These are phyloP conservation scores for Synanthedon andrenaeformis DNA, from an alignment of 2,888 invertebrate genomes.

Conservation along the genomic window DNA sequence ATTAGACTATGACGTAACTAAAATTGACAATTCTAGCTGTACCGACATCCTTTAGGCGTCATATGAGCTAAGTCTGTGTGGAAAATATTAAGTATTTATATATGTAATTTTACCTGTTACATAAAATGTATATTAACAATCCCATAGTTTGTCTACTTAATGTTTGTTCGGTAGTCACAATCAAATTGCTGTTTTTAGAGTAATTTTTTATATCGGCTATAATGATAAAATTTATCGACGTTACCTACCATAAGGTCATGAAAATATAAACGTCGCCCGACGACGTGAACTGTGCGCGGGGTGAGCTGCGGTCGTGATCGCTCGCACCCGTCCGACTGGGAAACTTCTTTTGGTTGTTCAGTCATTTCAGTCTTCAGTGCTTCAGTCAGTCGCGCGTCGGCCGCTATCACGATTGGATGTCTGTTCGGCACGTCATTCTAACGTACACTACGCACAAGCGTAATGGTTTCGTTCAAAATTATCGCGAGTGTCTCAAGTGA, in stretches of 20 bases:
- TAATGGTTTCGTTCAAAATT: constrained; percentile 3
- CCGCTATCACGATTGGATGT: constrained; percentile 27
- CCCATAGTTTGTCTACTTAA: too few relatives aligned
- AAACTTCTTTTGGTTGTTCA: not conserved
- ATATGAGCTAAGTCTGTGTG: too few relatives aligned
- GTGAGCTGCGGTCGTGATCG: constrained; percentile 30
- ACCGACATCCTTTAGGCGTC: too few relatives aligned
- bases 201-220: constrained; percentile 7
- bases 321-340: constrained; percentile 17
- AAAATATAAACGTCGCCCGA: constrained; percentile 41
- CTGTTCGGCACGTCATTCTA: constrained; percentile 13
- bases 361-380: not conserved
- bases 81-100: too few relatives aligned
- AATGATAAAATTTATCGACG: constrained; percentile 39
- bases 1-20: too few relatives aligned
- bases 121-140: too few relatives aligned
- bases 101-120: too few relatives aligned
- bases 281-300: constrained; percentile 43
- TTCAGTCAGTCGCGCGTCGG: constrained; percentile 48
- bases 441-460: constrained; percentile 9
- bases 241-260: constrained; percentile 42
- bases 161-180: not conserved
- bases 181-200: not conserved
- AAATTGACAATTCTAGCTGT: too few relatives aligned
- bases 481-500: constrained; percentile 26